phyloP scores from a whole-genome alignment of 1,140 invertebrate genomes.

The Scylla paramamosain region DNA sequence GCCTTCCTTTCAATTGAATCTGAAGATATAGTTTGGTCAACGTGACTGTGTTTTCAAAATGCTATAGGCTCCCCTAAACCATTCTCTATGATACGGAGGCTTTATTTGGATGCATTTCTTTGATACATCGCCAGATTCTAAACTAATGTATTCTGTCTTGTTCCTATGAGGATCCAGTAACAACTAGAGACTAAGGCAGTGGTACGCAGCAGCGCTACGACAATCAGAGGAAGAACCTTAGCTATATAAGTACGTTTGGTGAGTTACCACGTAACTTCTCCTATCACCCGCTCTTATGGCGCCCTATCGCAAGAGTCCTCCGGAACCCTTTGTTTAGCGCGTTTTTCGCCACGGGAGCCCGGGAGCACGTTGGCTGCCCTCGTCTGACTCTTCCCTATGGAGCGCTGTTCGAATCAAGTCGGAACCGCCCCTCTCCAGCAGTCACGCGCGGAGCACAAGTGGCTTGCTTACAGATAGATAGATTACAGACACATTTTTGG shows the following conservation, averaged over 20 bases:
- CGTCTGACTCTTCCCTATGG: conserved; percentile 31
- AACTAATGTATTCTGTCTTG: not conserved
- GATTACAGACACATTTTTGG: too few species aligned
- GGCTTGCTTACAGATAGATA: too few species aligned
- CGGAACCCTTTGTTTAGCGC: conserved; percentile 73
- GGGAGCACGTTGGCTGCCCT: conserved; percentile 38
- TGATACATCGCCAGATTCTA: conserved; percentile 41
- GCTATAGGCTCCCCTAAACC: not conserved
- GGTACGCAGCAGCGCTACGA: not conserved
- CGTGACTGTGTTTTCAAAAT: not conserved
- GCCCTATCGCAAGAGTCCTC: conserved; percentile 64
- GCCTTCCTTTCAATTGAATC: too few species aligned
- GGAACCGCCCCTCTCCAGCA: not conserved
- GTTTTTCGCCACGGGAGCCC: conserved; percentile 71
- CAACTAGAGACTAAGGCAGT: not conserved
- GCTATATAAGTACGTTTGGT: not conserved
- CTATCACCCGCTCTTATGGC: conserved; percentile 52
- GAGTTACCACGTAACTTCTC: not conserved
- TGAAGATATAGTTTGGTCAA: too few species aligned
- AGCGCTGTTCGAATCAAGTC: conserved; percentile 23
- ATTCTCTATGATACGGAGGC: not conserved
- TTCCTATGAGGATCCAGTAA: not conserved
- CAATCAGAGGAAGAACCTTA: not conserved
- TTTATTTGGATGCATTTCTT: conserved; percentile 42
- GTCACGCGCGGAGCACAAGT: not conserved